Base-by-base conservation (phyloP, 1,140 invertebrate genomes). In the Eriocheir sinensis region DNA sequence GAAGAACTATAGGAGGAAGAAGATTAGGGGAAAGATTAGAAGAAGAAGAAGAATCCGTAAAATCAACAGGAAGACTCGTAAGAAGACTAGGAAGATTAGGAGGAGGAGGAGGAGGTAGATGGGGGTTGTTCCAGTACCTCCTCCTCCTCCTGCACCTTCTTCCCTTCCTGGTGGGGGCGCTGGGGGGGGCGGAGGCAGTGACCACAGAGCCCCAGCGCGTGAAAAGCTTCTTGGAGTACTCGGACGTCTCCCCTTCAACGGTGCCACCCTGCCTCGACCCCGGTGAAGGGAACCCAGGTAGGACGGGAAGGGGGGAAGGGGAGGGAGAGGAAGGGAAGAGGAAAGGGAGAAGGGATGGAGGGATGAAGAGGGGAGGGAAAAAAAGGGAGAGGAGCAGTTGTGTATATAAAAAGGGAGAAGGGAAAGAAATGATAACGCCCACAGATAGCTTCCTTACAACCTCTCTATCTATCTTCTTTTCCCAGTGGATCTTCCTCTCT, bases 261-360 rank as follows among this genome's bases (percentile, higher is more conserved):
- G 60, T 72, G 21, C 21, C 60, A 0, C 21, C 60, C 0, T 72
- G 60, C n/a, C 60, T 72, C 0, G 60, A n/a, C 1, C 21, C 17
- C 1, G 60, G n/a, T 2, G 21, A 72, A 3, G 17, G 9, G 2
- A 60, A 60, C 53, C 53, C 6, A 6, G 53, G 53, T 60, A 60
- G 53, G 53, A n/a, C n/a, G 89, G 8, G 89, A 3, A 32, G 34
- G 44, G 30, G 89, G 72, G 48, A 60, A 53, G 72, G 89, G 34
- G 89, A 91, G 89, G 21, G 89, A 91, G 89, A 91, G 89, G 72
- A 72, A 40, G 34, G 17, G 88, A 44, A 32, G 38, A 41, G 32
- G 38, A 21, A 21, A 44, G 4, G 0, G 40, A 89, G 88, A 89
- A 41, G 17, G 88, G 17, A 41, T 27, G 88, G 38, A 0, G 32